Conservation (phyloP, 2,888 invertebrate genomes). For the Antitype chi region DNA sequence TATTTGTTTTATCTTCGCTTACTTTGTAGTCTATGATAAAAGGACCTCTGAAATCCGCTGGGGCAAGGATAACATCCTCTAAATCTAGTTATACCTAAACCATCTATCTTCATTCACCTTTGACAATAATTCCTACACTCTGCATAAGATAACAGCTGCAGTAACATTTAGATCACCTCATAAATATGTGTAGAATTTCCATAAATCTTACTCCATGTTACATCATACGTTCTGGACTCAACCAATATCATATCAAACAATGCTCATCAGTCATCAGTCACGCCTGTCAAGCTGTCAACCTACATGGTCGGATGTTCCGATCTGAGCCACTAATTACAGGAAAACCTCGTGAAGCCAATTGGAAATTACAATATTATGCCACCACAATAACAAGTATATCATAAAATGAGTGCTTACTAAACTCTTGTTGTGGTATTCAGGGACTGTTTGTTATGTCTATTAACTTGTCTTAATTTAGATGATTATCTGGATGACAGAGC, state of each 20-base stretch:
- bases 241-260: slow-evolving; percentile 62
- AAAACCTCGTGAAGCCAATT: slow-evolving; percentile 75
- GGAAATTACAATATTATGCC: slow-evolving; percentile 70
- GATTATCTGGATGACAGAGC: too few species aligned
- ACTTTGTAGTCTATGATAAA: background rate
- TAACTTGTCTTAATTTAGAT: slow-evolving; percentile 32
- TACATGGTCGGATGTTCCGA: slow-evolving; percentile 55
- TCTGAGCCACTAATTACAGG: slow-evolving; percentile 75
- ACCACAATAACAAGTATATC: slow-evolving; percentile 49
- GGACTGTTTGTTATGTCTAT: slow-evolving; percentile 10
- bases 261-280: slow-evolving; percentile 72
- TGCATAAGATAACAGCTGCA: background rate
- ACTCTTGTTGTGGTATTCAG: slow-evolving; percentile 19
- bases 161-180: background rate
- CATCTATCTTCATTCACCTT: background rate
- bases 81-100: background rate
- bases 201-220: slow-evolving; percentile 1
- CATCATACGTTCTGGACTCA: slow-evolving; percentile 4
- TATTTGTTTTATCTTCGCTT: background rate
- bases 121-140: background rate
- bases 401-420: background rate
- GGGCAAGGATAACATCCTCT: background rate
- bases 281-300: slow-evolving; percentile 71
- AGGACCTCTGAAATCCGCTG: background rate
- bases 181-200: background rate